Conservation (phyloP, 37 sponge, comb jelly and placozoan species). For the Ianthella basta region DNA sequence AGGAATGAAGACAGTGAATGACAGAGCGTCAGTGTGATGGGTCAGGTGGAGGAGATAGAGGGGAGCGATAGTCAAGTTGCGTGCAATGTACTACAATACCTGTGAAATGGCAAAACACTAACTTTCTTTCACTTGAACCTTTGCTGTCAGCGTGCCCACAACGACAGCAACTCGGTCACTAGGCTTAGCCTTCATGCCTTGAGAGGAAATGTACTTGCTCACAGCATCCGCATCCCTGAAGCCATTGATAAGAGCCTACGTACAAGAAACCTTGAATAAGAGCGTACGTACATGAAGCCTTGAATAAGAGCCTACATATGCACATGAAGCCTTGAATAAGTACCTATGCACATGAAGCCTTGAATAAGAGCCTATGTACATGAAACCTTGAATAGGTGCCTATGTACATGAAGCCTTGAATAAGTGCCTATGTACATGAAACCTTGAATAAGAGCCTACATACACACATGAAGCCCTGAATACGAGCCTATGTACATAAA, state of each 20-base stretch:
- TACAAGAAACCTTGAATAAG: not conserved
- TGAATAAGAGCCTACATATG: not conserved
- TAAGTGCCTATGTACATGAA: too few relatives aligned
- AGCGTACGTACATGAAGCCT: not conserved
- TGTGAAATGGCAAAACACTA: not conserved
- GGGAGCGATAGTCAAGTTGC: too few relatives aligned
- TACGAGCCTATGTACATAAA: too few relatives aligned
- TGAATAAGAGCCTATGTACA: too few relatives aligned
- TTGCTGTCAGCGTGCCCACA: constrained; percentile 59
- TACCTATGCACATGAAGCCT: not conserved
- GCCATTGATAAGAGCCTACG: constrained; percentile 73
- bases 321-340: not conserved
- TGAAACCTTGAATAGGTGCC: too few relatives aligned
- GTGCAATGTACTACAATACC: too few relatives aligned
- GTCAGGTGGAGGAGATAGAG: too few relatives aligned
- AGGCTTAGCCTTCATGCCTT: not conserved
- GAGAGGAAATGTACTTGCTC: not conserved
- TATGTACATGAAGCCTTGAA: too few relatives aligned
- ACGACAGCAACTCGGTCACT: constrained; percentile 49
- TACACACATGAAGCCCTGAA: too few relatives aligned
- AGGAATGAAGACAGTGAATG: too few relatives aligned
- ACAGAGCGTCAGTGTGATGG: too few relatives aligned
- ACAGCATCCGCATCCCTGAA: constrained; percentile 65
- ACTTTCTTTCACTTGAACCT: constrained; percentile 54
- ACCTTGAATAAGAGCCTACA: too few relatives aligned